These are phyloP conservation scores for Allochrocebus solatus DNA, from an alignment of 2,797 vertebrate species.

Conservation along the genomic window DNA sequence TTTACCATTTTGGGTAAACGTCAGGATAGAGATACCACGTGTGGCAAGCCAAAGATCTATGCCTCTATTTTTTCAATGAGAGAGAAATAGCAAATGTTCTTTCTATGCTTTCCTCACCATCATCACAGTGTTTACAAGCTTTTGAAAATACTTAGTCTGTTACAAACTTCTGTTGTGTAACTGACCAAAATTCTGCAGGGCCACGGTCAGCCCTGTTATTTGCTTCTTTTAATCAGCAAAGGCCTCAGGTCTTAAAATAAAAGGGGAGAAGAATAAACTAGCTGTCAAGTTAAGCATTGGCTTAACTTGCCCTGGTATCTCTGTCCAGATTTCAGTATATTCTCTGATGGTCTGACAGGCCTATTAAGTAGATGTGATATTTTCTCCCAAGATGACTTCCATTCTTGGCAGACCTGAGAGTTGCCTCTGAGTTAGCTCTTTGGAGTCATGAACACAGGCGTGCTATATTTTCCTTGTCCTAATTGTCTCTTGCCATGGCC, in stretches of 20 bases:
- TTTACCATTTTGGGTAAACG: constrained; percentile 27
- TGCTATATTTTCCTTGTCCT: neutral
- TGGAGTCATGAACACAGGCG: neutral
- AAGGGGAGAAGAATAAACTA: neutral
- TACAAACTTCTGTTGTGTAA: neutral
- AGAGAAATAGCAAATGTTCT: constrained; percentile 48
- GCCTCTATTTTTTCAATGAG: neutral
- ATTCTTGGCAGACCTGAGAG: neutral
- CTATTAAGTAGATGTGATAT: neutral
- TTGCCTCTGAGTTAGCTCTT: constrained; percentile 7
- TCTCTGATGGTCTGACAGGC: neutral
- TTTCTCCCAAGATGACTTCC: constrained; percentile 38
- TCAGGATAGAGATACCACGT: constrained; percentile 3
- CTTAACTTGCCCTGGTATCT: neutral
- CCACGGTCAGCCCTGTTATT: neutral
- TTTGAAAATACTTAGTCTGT: constrained; percentile 52
- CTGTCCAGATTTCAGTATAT: constrained; percentile 16
- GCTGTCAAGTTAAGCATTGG: neutral
- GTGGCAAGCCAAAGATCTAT: constrained; percentile 9
- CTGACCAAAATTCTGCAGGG: neutral
- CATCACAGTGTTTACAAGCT: constrained; percentile 65
- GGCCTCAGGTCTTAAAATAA: neutral
- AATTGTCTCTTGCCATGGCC: neutral
- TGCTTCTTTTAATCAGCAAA: neutral
- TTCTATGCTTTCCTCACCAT: neutral